These are phyloP conservation scores for Acleris cristana DNA, from an alignment of 2,888 invertebrate species.

Conservation along the genomic window DNA sequence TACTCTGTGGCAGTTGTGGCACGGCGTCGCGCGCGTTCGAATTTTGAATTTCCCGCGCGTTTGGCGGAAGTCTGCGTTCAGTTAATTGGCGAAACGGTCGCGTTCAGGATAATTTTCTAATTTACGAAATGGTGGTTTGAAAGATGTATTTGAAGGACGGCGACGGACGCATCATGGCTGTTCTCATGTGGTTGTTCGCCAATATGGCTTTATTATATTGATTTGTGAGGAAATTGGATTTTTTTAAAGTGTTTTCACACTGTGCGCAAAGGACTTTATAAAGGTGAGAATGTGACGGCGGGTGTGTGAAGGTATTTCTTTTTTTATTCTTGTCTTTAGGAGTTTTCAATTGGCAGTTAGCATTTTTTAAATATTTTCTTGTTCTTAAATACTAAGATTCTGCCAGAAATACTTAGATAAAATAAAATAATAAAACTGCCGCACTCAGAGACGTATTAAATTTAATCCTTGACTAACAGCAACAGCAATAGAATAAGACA, in stretches of 20 bases:
- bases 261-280: conserved; percentile 33
- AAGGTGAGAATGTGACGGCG: conserved; percentile 31
- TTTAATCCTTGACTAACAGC: too few species aligned
- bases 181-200: conserved; percentile 68
- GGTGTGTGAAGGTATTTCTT: background rate
- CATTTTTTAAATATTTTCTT: background rate
- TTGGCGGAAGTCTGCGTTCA: conserved; percentile 36
- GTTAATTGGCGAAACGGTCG: conserved; percentile 33
- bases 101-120: conserved; percentile 40
- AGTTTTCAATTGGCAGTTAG: background rate
- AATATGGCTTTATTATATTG: conserved; percentile 67
- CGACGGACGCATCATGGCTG: conserved; percentile 55
- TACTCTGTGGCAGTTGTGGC: conserved; percentile 43
- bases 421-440: too few species aligned
- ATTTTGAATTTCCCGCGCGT: conserved; percentile 30
- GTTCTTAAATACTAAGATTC: too few species aligned
- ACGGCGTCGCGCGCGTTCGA: conserved; percentile 24
- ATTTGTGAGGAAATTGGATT: conserved; percentile 50
- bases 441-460: too few species aligned
- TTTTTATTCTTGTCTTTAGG: background rate
- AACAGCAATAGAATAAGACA: too few species aligned
- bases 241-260: conserved; percentile 43
- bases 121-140: conserved; percentile 66
- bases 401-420: too few species aligned
- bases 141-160: conserved; percentile 59